phyloP scores from a whole-genome alignment of 2,113 vertebrate species.

The Cairina moschata region DNA sequence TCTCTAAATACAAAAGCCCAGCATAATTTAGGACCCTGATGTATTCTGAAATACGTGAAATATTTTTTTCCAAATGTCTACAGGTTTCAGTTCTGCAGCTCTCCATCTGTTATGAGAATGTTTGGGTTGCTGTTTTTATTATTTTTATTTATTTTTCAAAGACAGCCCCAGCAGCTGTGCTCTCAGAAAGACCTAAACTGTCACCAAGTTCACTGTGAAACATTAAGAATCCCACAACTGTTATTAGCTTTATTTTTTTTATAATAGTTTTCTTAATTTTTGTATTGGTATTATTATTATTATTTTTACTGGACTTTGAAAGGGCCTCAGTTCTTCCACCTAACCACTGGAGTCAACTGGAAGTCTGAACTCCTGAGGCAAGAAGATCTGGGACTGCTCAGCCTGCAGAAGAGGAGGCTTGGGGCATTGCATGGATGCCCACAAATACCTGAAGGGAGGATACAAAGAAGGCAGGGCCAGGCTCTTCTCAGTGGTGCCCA shows the following conservation, averaged over 20 bases:
- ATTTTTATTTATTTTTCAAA: constrained; percentile 23
- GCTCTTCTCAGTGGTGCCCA: background rate
- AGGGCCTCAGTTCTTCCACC: background rate
- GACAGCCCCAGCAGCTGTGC: background rate
- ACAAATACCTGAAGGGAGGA: background rate
- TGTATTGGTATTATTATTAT: background rate
- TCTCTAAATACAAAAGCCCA: background rate
- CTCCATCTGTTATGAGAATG: background rate
- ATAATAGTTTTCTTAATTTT: background rate
- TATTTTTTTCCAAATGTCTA: constrained; percentile 3
- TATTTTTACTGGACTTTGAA: background rate
- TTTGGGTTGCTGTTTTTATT: background rate
- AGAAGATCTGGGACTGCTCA: background rate
- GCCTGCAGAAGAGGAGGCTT: background rate
- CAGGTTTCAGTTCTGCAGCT: background rate
- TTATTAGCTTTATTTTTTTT: background rate
- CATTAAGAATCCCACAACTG: background rate
- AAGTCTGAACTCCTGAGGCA: background rate
- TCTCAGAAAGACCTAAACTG: background rate
- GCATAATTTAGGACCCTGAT: constrained; percentile 25
- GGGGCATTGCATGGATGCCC: background rate
- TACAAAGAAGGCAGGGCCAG: background rate
- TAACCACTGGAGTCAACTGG: background rate
- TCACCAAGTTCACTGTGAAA: background rate
- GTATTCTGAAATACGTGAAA: background rate